phyloP scores from a whole-genome alignment of 1,140 invertebrate species.

The Euborellia annulipes region DNA sequence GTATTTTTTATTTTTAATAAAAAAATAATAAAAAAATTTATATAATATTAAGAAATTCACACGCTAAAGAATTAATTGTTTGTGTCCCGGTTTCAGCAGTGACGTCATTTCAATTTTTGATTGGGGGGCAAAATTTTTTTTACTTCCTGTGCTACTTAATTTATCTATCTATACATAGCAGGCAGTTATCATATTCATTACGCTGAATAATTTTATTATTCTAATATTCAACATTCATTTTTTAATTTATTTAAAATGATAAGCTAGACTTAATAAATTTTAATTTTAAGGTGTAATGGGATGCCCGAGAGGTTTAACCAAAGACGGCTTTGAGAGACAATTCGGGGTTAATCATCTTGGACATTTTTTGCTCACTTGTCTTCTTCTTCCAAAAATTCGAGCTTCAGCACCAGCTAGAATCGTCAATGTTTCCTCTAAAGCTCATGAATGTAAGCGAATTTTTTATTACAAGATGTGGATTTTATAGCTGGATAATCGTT shows the following conservation, averaged over 20 bases:
- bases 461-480: too few species aligned
- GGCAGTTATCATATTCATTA: neutral
- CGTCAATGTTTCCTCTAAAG: constrained; percentile 50
- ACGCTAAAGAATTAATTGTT: too few species aligned
- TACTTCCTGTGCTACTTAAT: too few species aligned
- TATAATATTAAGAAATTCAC: too few species aligned
- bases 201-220: neutral
- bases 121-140: too few species aligned
- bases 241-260: neutral
- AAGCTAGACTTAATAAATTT: neutral
- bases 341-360: constrained; percentile 64
- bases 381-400: constrained; percentile 49
- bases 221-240: neutral
- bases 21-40: too few species aligned
- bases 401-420: constrained; percentile 41
- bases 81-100: too few species aligned
- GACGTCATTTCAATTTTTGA: too few species aligned
- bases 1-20: too few species aligned
- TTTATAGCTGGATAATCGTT: too few species aligned
- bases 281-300: constrained; percentile 40
- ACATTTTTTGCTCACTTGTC: constrained; percentile 67
- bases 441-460: too few species aligned
- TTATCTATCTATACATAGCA: too few species aligned
- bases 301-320: constrained; percentile 36
- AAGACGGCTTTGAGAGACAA: constrained; percentile 66